A percentile compares a stretch with the other conserved stretches of the same genome.
phyloP scores from a whole-genome alignment of 1,140 invertebrate species.

The Aphis craccivora region DNA sequence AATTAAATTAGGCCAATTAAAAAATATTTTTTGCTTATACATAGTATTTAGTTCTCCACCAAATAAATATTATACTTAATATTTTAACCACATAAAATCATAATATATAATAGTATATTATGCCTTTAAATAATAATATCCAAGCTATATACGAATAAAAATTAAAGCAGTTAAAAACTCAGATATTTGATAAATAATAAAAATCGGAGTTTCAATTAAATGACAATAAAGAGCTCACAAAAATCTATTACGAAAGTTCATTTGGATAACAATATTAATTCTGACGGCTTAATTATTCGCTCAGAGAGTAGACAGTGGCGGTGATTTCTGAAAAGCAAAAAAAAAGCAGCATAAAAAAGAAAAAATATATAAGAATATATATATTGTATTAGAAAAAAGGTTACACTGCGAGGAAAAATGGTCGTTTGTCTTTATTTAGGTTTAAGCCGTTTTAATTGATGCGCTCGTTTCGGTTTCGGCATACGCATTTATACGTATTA shows the following conservation, averaged over 20 bases:
- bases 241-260: not conserved
- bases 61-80: not conserved
- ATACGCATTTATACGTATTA: conserved; percentile 56
- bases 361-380: conserved; percentile 23
- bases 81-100: not conserved
- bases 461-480: conserved; percentile 57
- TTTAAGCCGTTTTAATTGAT: conserved; percentile 57
- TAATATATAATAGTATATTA: not conserved
- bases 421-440: conserved; percentile 57
- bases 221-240: not conserved
- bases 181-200: not conserved
- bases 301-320: not conserved
- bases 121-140: not conserved
- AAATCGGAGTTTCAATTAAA: not conserved
- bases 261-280: not conserved
- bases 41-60: not conserved
- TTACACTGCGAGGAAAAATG: conserved; percentile 9
- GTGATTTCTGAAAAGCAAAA: not conserved
- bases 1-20: not conserved
- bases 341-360: not conserved
- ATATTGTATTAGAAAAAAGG: not conserved
- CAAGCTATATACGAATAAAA: not conserved
- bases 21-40: not conserved
- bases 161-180: not conserved
- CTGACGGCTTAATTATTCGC: conserved; percentile 28